These are phyloP conservation scores for Orthonychiurus folsomi DNA, from an alignment of 2,888 invertebrate species.

Conservation along the genomic window DNA sequence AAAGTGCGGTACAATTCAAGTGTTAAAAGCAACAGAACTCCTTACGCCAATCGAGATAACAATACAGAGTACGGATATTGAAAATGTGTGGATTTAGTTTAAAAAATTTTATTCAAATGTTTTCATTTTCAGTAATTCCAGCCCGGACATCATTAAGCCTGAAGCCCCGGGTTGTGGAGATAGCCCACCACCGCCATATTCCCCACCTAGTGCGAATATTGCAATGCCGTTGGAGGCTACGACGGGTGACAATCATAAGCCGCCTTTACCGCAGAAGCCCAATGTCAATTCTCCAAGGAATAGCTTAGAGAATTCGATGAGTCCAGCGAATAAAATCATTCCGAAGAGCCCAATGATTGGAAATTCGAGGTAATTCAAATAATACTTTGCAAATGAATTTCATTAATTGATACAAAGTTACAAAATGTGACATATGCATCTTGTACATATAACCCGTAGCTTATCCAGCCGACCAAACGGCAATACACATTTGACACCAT, in stretches of 20 bases:
- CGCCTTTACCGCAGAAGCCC: constrained; percentile 9
- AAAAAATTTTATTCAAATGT: not conserved
- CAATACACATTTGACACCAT: too few species aligned
- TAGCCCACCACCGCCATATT: constrained; percentile 12
- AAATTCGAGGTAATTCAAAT: not conserved
- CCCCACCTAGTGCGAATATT: not conserved
- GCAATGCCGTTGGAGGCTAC: not conserved
- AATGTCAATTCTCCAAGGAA: constrained; percentile 1
- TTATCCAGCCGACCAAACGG: too few species aligned
- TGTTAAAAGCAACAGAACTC: constrained; percentile 5
- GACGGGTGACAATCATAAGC: not conserved
- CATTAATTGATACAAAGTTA: not conserved
- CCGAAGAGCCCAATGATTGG: not conserved
- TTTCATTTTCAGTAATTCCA: not conserved
- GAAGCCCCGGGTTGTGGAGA: not conserved
- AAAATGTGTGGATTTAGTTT: not conserved
- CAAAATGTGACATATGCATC: not conserved
- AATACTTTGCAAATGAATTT: not conserved
- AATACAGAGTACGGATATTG: not conserved
- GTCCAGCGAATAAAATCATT: not conserved
- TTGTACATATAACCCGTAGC: too few species aligned
- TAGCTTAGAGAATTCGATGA: constrained; percentile 9
- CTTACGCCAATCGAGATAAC: not conserved
- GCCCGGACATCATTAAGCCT: not conserved
- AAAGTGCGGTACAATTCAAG: constrained; percentile 4